A percentile compares a stretch with the other conserved stretches of the same genome.
These are phyloP conservation scores for Gastracanthus pulcherrimus DNA, from an alignment of 2,888 invertebrate genomes.

Conservation along the genomic window DNA sequence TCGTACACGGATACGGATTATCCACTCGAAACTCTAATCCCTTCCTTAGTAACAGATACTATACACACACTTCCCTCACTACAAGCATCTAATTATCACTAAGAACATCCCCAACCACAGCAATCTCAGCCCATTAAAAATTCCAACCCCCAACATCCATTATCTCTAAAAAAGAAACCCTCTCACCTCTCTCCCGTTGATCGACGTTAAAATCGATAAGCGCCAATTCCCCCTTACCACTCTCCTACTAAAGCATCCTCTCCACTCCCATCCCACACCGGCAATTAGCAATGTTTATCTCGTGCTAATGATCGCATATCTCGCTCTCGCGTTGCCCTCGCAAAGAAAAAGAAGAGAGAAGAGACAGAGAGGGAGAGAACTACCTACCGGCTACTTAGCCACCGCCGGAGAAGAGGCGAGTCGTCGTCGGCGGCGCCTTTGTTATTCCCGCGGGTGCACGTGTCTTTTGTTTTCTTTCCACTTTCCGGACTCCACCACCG, in stretches of 20 bases:
- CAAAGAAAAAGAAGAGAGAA: neutral
- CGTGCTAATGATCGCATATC: constrained; percentile 49
- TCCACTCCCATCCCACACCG: neutral
- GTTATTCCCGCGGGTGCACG: constrained; percentile 60
- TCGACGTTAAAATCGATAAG: constrained; percentile 8
- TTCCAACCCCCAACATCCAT: neutral
- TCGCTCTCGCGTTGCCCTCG: neutral
- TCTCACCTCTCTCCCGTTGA: too few relatives aligned
- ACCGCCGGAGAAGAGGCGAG: neutral
- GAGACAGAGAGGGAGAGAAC: neutral
- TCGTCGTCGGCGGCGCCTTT: constrained; percentile 42
- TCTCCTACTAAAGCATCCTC: neutral
- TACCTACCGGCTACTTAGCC: constrained; percentile 47
- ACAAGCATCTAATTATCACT: too few relatives aligned
- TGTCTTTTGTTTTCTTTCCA: constrained; percentile 67
- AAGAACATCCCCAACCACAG: too few relatives aligned
- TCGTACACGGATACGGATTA: too few relatives aligned
- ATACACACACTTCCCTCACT: too few relatives aligned
- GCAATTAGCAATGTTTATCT: constrained; percentile 57
- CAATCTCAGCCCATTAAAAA: too few relatives aligned
- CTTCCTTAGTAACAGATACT: too few relatives aligned
- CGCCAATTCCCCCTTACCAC: neutral
- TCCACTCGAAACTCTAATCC: too few relatives aligned
- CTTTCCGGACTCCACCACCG: constrained; percentile 61
- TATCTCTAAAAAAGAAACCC: neutral